These are phyloP conservation scores for Oconnorella tubifera DNA, from an alignment of 2,888 invertebrate genomes.

Conservation along the genomic window DNA sequence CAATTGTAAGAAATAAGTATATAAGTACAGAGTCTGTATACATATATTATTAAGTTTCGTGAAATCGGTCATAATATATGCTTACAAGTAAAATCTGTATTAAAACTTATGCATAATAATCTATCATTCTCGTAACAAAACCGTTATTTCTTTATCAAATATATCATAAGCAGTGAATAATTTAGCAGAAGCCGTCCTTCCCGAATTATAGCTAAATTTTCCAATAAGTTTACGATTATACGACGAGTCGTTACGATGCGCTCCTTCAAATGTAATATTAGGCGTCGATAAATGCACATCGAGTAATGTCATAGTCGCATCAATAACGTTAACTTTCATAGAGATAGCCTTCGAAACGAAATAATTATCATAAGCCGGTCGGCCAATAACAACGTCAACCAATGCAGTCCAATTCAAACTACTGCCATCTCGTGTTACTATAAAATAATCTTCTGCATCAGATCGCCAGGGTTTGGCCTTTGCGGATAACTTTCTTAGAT, in stretches of 20 bases:
- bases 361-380: conserved; percentile 21
- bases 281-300: not conserved
- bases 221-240: not conserved
- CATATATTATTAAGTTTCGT: too few relatives aligned
- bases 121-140: too few relatives aligned
- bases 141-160: not conserved
- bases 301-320: conserved; percentile 8
- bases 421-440: conserved; percentile 1
- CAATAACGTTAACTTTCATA: conserved; percentile 5
- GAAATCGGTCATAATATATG: too few relatives aligned
- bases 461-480: not conserved
- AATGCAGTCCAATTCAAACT: conserved; percentile 11
- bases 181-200: not conserved
- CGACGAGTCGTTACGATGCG: not conserved
- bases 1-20: too few relatives aligned
- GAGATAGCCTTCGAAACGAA: conserved; percentile 11
- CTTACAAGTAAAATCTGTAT: too few relatives aligned
- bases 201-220: not conserved
- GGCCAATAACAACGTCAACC: conserved; percentile 20
- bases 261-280: not conserved
- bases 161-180: not conserved
- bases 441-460: conserved; percentile 6
- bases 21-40: too few relatives aligned
- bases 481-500: not conserved
- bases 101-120: too few relatives aligned